phyloP scores from a whole-genome alignment of 2,888 invertebrate species.

The Toxonevra muliebris region DNA sequence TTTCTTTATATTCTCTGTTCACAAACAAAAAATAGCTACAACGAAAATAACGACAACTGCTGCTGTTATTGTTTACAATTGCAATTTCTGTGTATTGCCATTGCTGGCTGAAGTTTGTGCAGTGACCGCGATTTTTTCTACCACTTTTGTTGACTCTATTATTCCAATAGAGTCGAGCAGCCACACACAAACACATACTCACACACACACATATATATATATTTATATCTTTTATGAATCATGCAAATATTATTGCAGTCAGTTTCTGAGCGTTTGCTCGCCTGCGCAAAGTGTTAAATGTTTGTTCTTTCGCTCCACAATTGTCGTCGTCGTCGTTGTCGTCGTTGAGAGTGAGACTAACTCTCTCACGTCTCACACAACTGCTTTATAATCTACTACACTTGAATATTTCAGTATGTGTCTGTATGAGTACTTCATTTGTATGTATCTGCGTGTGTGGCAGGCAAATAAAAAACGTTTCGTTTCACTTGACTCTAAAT shows the following conservation, averaged over 20 bases:
- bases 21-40: not conserved
- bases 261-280: slow-evolving; percentile 3
- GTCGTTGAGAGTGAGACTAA: not conserved
- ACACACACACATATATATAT: not conserved
- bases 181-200: not conserved
- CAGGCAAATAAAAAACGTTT: not conserved
- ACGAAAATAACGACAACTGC: not conserved
- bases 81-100: not conserved
- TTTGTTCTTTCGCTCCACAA: slow-evolving; percentile 13
- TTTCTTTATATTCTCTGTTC: not conserved
- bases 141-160: slow-evolving; percentile 38
- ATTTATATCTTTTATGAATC: slow-evolving; percentile 17
- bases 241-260: slow-evolving; percentile 22
- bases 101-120: slow-evolving; percentile 32
- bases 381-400: not conserved
- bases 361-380: not conserved
- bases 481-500: slow-evolving; percentile 11
- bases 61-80: not conserved
- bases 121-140: slow-evolving; percentile 43
- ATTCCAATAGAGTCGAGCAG: slow-evolving; percentile 7
- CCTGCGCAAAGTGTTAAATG: slow-evolving; percentile 28
- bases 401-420: too few species aligned
- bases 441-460: not conserved
- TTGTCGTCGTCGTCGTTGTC: not conserved
- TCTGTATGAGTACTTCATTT: too few species aligned